phyloP scores from a whole-genome alignment of 2,797 vertebrate genomes.

The Thaleichthys pacificus region DNA sequence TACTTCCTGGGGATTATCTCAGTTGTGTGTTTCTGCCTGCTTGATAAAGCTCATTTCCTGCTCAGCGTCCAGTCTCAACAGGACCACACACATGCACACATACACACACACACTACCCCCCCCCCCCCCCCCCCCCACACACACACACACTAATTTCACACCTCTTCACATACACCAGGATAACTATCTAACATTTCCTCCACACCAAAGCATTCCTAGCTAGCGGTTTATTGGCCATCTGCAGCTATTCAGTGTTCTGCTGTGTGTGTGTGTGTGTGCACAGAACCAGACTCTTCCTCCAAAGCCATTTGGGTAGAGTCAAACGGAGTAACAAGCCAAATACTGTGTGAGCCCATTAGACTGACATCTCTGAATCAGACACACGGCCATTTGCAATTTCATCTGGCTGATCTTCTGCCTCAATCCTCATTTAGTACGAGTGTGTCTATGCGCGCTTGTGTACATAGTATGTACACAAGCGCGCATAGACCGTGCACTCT shows the following conservation, averaged over 20 bases:
- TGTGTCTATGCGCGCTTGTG: not conserved
- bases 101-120: no score
- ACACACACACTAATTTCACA: not conserved
- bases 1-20: conserved; percentile 71
- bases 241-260: conserved; percentile 9
- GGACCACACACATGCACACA: conserved; percentile 11
- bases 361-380: conserved; percentile 79
- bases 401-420: conserved; percentile 78
- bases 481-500: no score
- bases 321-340: conserved; percentile 67
- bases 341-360: conserved; percentile 80
- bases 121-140: conserved; percentile 8
- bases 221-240: conserved; percentile 11
- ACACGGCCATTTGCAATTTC: conserved; percentile 85
- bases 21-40: conserved; percentile 72
- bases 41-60: conserved; percentile 75
- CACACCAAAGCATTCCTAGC: not conserved
- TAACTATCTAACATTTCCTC: not conserved
- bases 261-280: conserved; percentile 55
- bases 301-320: conserved; percentile 64
- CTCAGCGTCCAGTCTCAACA: conserved; percentile 64
- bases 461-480: no score
- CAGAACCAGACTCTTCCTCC: conserved; percentile 75
- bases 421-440: not conserved
- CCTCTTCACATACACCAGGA: not conserved